Conservation (phyloP, 2,113 vertebrate species). For the Pholis gunnellus region DNA sequence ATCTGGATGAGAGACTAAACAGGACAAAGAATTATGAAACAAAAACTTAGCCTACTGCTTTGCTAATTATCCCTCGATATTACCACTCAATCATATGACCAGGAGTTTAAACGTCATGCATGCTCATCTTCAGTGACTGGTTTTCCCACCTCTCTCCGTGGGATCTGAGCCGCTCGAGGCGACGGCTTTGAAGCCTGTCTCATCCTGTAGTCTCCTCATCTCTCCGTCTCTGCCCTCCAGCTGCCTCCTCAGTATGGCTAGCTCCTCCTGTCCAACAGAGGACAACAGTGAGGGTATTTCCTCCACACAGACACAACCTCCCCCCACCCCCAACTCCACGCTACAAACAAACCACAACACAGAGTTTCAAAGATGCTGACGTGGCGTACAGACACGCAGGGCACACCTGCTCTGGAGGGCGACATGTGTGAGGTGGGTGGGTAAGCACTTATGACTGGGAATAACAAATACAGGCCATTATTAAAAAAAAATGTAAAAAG, state of each 20-base stretch:
- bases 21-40: constrained; percentile 78
- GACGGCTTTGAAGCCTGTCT: constrained; percentile 84
- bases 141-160: constrained; percentile 88
- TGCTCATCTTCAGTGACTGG: constrained; percentile 15
- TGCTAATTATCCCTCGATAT: constrained; percentile 2
- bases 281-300: constrained; percentile 50
- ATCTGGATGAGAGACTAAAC: constrained; percentile 91
- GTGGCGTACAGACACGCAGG: constrained; percentile 43
- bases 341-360: constrained; percentile 73
- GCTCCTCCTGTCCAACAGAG: constrained; percentile 88
- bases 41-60: constrained; percentile 26
- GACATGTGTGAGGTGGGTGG: constrained; percentile 23
- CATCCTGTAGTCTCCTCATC: constrained; percentile 89
- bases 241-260: constrained; percentile 89
- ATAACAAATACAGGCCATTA: constrained; percentile 16
- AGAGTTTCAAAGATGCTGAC: constrained; percentile 57
- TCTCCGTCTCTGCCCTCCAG: constrained; percentile 91
- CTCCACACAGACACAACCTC: background rate
- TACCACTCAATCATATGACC: background rate
- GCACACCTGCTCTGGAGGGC: constrained; percentile 64
- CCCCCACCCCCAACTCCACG: constrained; percentile 22
- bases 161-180: constrained; percentile 81
- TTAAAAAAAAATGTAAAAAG: constrained; percentile 24
- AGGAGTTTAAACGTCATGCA: constrained; percentile 30
- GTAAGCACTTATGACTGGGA: constrained; percentile 21